A percentile compares a stretch with the other conserved stretches of the same genome.
Evolutionary conservation across 2,888 invertebrate genomes (phyloP).

Genomic region (Leucoptera coffeella): DNA sequence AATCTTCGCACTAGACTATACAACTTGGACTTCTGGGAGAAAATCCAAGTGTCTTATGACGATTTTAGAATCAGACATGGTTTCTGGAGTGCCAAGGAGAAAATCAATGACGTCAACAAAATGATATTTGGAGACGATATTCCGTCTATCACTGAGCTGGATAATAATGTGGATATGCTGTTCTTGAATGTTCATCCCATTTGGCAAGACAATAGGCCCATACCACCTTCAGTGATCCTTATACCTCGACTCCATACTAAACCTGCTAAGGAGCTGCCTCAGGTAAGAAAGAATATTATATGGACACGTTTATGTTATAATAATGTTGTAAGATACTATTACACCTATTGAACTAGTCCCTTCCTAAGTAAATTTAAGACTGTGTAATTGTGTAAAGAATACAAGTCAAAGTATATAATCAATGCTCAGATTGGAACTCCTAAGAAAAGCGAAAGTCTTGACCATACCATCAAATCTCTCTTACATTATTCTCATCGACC

Average conservation of each 20-base stretch:
- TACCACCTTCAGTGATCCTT: conserved; percentile 1
- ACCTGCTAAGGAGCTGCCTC: conserved; percentile 1
- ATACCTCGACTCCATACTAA: conserved; percentile 2
- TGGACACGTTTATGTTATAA: not conserved
- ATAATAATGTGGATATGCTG: conserved; percentile 1
- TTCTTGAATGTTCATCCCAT: conserved; percentile 3
- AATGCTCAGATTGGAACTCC: no score
- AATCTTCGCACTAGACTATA: conserved; percentile 8
- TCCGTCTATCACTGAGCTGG: conserved; percentile 1
- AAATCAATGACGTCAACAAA: not conserved
- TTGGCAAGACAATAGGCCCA: conserved; percentile 2
- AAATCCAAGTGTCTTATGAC: conserved; percentile 9
- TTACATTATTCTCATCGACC: no score
- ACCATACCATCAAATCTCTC: no score
- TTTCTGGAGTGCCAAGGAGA: not conserved
- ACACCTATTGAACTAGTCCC: no score
- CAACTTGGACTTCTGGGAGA: conserved; percentile 14
- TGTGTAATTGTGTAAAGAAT: no score
- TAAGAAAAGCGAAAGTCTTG: no score
- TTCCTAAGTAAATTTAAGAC: no score
- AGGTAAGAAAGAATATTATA: conserved; percentile 1
- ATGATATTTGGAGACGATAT: conserved; percentile 1
- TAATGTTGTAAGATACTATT: no score
- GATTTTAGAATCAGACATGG: conserved; percentile 2
- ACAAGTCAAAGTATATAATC: no score